A percentile compares a stretch with the other conserved stretches of the same genome.
These are phyloP conservation scores for Acipenser transmontanus DNA, from an alignment of 2,797 vertebrate species.

Conservation along the genomic window DNA sequence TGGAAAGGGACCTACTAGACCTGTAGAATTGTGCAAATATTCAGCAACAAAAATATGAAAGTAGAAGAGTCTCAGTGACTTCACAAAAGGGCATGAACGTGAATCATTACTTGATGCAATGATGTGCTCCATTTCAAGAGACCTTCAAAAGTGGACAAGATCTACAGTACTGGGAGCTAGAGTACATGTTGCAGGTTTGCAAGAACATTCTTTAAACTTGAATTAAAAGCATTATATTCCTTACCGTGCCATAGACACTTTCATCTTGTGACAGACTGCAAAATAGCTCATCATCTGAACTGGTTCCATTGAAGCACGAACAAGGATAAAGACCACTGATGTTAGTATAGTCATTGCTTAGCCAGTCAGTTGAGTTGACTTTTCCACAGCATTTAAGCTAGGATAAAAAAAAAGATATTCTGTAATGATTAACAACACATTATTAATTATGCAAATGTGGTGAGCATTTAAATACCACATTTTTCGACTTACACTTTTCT, in stretches of 20 bases:
- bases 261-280: neutral
- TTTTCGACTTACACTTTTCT: constrained; percentile 27
- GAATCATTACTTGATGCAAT: too few species aligned
- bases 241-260: constrained; percentile 5
- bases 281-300: constrained; percentile 2
- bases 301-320: constrained; percentile 22
- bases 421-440: neutral
- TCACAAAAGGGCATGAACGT: too few species aligned
- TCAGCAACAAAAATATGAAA: too few species aligned
- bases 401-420: constrained; percentile 10
- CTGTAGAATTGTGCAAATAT: too few species aligned
- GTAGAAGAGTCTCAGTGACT: too few species aligned
- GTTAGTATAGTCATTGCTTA: constrained; percentile 30
- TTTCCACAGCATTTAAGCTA: constrained; percentile 42
- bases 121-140: too few species aligned
- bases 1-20: too few species aligned
- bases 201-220: neutral
- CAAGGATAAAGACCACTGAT: constrained; percentile 20
- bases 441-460: neutral
- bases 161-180: too few species aligned
- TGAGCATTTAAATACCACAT: neutral
- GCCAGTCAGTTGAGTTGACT: constrained; percentile 36
- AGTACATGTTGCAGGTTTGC: too few species aligned
- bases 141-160: too few species aligned
- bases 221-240: neutral